phyloP scores from a whole-genome alignment of 2,888 invertebrate species.

The Pardosa pseudoannulata region DNA sequence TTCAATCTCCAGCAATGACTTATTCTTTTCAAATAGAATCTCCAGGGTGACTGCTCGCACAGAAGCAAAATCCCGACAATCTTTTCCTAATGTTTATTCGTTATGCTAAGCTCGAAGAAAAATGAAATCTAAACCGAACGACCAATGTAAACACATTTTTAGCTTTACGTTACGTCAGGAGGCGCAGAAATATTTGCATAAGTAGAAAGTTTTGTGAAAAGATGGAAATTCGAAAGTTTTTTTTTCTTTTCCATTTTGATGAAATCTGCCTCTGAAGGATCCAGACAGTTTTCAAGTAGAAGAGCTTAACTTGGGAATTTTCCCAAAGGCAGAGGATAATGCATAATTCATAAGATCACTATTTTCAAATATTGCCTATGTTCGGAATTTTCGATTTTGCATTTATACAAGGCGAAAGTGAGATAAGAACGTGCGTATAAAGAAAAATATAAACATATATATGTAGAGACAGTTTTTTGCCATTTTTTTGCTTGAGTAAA shows the following conservation, averaged over 20 bases:
- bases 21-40: too few species aligned
- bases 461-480: neutral
- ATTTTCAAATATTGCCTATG: neutral
- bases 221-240: neutral
- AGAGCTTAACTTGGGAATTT: neutral
- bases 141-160: too few species aligned
- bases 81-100: too few species aligned
- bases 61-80: too few species aligned
- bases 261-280: neutral
- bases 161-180: too few species aligned
- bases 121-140: too few species aligned
- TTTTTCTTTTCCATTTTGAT: neutral
- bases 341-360: neutral
- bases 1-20: too few species aligned
- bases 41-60: too few species aligned
- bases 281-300: neutral
- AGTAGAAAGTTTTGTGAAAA: too few species aligned
- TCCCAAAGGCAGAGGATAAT: neutral
- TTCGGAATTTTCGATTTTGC: neutral
- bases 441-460: too few species aligned
- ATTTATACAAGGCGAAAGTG: neutral
- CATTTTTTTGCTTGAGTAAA: neutral
- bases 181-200: too few species aligned
- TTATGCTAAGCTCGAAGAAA: too few species aligned
- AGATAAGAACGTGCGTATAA: neutral